phyloP scores from a whole-genome alignment of 2,888 invertebrate genomes.

The Strigamia maritima region DNA sequence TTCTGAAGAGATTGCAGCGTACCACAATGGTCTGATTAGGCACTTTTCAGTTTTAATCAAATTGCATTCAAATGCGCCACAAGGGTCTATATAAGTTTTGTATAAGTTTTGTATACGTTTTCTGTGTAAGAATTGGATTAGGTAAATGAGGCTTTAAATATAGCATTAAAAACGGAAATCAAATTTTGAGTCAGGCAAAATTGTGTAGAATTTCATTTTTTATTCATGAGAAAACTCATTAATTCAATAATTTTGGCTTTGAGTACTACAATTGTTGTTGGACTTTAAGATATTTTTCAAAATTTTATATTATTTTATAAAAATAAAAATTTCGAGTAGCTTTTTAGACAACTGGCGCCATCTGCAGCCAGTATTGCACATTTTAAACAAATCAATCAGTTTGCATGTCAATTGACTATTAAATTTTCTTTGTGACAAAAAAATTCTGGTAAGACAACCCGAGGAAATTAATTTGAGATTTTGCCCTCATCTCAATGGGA shows the following conservation, averaged over 20 bases:
- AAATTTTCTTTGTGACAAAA: background rate
- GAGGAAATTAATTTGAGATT: background rate
- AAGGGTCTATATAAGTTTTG: constrained; percentile 15
- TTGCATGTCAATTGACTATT: background rate
- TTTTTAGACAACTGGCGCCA: background rate
- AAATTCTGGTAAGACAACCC: background rate
- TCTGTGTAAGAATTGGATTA: constrained; percentile 5
- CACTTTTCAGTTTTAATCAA: constrained; percentile 34
- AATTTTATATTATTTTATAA: too few species aligned
- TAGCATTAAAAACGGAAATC: constrained; percentile 1
- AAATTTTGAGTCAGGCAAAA: background rate
- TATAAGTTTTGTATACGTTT: background rate
- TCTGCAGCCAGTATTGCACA: background rate
- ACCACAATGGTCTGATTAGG: constrained; percentile 20
- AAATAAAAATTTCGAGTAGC: background rate
- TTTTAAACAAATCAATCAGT: background rate
- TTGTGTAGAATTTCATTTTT: background rate
- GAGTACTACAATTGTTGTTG: background rate
- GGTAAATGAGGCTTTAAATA: constrained; percentile 18
- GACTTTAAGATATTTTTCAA: too few species aligned
- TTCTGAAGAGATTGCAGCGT: constrained; percentile 4
- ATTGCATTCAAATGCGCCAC: constrained; percentile 25
- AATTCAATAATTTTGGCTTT: too few species aligned
- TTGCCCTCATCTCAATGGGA: too few species aligned
- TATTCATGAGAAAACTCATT: too few species aligned